Evolutionary conservation across 2,888 invertebrate genomes (phyloP), one percentile per base, ranked within the genome.

Genomic region (Lycia hirtaria): DNA sequence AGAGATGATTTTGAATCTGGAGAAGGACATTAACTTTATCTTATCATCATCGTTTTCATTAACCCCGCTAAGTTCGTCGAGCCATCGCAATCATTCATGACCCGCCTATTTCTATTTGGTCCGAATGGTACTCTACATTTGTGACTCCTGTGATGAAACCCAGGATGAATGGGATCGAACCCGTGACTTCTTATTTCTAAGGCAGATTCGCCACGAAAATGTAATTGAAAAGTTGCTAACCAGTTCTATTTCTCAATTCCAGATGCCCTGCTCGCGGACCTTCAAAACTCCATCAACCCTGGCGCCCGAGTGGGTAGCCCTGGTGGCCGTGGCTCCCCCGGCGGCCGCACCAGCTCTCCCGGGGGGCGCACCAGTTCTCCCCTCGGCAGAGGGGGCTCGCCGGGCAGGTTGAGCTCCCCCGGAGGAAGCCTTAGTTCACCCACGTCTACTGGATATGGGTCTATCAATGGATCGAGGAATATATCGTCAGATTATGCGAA

Each of bases 211-310:
- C 12, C n/a, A n/a, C n/a, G n/a, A n/a, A n/a, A n/a, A 22, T 22
- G 3, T 3, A 20, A 1, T n/a, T 12, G 1, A 38, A 20, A 22
- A 24, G 24, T 38, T 14, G 2, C 33, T 35, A 26, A 53, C 12
- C 17, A 7, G 12, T 17, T 35, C 19, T 41, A 45, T 55, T 55
- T 67, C 64, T 68, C 69, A 56, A 76, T 95, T 95, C 48, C 93
- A 99, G 99, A 99, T 94, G 98, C 98, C 62, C 93, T 99, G 68
- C 94, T 99, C 78, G 98, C 98, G 57, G 99, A 99, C 84, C 94
- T 99, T 57, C 98, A 99, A 90, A 98, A 98, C 77, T 98, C 98
- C 7, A 97, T 98, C 69, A 91, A 92, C 75, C 92, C 92, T 41
- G 96, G 97, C 47, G 93, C 81, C 49, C 78, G 93, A 2, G 93